A percentile compares a stretch with the other conserved stretches of the same genome.
Evolutionary conservation across 2,888 invertebrate species (phyloP).

Genomic region (Sinelater perroti): DNA sequence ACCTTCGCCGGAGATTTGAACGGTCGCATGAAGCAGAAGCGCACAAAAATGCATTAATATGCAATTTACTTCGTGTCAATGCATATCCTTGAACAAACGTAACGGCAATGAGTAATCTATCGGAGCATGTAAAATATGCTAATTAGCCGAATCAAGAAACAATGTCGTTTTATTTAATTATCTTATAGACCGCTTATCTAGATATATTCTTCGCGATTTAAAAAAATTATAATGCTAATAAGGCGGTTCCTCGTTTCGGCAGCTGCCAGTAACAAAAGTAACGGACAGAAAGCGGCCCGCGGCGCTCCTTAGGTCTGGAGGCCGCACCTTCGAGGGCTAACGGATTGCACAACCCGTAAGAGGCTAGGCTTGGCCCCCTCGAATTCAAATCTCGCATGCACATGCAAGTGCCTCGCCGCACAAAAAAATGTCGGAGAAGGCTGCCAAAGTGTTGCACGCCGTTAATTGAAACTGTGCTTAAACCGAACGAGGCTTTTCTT

Average conservation of each 20-base stretch:
- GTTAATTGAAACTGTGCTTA: too few species aligned
- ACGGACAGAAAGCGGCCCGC: slow-evolving; percentile 1
- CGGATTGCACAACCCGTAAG: slow-evolving; percentile 19
- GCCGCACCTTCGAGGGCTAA: slow-evolving; percentile 17
- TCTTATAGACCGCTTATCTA: too few species aligned
- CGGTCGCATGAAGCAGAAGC: neutral
- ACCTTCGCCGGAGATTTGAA: slow-evolving; percentile 24
- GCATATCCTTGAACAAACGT: slow-evolving; percentile 13
- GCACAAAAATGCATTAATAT: slow-evolving; percentile 24
- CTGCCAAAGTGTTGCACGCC: too few species aligned
- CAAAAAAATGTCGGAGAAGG: slow-evolving; percentile 1
- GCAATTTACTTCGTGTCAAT: slow-evolving; percentile 30
- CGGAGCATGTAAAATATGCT: too few species aligned
- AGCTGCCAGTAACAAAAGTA: neutral
- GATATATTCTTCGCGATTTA: too few species aligned
- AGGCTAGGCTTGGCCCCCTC: slow-evolving; percentile 7
- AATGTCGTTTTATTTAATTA: too few species aligned
- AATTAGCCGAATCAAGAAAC: too few species aligned
- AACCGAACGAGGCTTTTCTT: too few species aligned
- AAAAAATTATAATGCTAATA: too few species aligned
- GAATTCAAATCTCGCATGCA: slow-evolving; percentile 4
- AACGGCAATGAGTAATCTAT: slow-evolving; percentile 20
- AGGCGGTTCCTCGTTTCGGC: too few species aligned
- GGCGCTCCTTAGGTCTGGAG: slow-evolving; percentile 19
- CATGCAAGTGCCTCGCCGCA: neutral